Conservation (phyloP, 2,797 vertebrate species). For the Macrochelys suwanniensis region DNA sequence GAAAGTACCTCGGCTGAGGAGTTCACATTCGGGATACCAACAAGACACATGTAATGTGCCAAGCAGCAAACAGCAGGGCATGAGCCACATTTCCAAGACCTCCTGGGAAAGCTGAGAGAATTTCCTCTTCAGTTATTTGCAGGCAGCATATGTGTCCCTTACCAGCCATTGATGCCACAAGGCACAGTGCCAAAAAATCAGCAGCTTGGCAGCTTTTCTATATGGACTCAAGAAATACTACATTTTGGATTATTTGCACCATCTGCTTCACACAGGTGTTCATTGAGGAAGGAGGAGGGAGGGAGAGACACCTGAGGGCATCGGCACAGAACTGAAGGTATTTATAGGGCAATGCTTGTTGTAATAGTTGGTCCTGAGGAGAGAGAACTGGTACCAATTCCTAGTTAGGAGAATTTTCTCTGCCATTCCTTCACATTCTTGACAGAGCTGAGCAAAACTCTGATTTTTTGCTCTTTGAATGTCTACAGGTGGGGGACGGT, state of each 20-base stretch:
- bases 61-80: neutral
- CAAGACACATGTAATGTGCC: neutral
- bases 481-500: neutral
- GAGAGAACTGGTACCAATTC: neutral
- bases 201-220: slow-evolving; percentile 67
- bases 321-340: neutral
- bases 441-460: neutral
- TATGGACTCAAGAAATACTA: slow-evolving; percentile 69
- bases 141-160: slow-evolving; percentile 61
- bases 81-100: slow-evolving; percentile 14
- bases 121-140: slow-evolving; percentile 69
- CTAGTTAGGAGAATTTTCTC: neutral
- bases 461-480: neutral
- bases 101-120: slow-evolving; percentile 37
- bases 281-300: slow-evolving; percentile 26
- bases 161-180: slow-evolving; percentile 45
- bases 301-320: slow-evolving; percentile 70
- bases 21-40: fast-evolving
- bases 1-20: neutral
- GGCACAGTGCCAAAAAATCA: slow-evolving; percentile 72
- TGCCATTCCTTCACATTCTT: neutral
- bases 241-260: slow-evolving; percentile 70
- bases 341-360: slow-evolving; percentile 6
- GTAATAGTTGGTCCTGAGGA: slow-evolving; percentile 44
- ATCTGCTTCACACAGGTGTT: slow-evolving; percentile 70